Conservation (phyloP, 2,797 vertebrate species). For the Pangasius sanitwongsei region DNA sequence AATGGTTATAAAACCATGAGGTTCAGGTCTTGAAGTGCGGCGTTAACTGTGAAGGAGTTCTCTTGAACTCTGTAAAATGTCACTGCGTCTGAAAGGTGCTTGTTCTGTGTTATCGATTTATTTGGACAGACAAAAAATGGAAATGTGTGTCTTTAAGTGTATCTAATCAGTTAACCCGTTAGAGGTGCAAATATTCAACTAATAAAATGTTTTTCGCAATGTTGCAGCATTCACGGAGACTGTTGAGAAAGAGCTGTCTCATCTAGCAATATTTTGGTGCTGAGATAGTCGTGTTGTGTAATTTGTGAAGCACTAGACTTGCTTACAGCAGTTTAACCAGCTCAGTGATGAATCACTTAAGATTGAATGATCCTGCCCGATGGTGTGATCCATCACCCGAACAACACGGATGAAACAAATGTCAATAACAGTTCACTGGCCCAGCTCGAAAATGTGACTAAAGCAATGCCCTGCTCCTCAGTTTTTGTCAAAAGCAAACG, state of each 20-base stretch:
- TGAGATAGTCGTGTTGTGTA: neutral
- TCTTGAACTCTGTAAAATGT: neutral
- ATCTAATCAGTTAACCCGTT: neutral
- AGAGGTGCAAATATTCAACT: neutral
- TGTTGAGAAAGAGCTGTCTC: neutral
- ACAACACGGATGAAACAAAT: constrained; percentile 19
- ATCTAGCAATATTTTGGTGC: neutral
- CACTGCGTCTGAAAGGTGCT: neutral
- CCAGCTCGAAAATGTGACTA: neutral
- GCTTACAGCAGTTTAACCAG: constrained; percentile 17
- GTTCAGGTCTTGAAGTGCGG: neutral
- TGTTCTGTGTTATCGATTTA: neutral
- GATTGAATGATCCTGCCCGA: neutral
- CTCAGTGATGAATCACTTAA: constrained; percentile 15
- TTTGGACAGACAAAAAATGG: constrained; percentile 11
- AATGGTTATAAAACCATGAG: neutral
- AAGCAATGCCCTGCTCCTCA: neutral
- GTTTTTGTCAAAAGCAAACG: neutral
- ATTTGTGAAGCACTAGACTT: neutral
- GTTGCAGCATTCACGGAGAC: neutral
- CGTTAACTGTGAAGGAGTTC: neutral
- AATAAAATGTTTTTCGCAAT: neutral
- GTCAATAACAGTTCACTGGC: neutral
- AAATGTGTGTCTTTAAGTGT: neutral
- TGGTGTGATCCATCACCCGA: constrained; percentile 30